These are phyloP conservation scores for Arenaria interpres DNA, from an alignment of 2,113 vertebrate genomes.

Conservation along the genomic window DNA sequence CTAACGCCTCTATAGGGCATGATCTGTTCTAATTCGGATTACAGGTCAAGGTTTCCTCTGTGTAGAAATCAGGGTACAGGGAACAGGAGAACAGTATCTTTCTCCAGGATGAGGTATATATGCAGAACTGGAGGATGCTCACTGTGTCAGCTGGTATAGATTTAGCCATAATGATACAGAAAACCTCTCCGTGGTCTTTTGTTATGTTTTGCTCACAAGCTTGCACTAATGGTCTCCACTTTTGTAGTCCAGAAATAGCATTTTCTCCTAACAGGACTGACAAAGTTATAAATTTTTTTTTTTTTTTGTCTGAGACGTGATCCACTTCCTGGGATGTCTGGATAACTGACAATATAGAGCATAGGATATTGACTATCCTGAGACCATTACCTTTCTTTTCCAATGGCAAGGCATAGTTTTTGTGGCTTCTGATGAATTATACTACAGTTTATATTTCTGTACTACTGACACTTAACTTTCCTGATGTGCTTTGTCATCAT, in stretches of 20 bases:
- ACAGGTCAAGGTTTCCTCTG: not conserved
- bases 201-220: not conserved
- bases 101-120: not conserved
- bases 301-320: not conserved
- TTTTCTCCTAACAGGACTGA: not conserved
- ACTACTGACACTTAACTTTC: not conserved
- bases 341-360: not conserved
- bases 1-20: not conserved
- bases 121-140: not conserved
- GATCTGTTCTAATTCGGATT: not conserved
- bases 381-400: not conserved
- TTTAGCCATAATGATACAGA: not conserved
- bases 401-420: not conserved
- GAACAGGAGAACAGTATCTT: not conserved
- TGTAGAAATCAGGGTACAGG: not conserved
- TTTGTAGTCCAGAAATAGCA: not conserved
- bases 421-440: not conserved
- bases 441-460: not conserved
- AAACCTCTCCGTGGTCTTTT: not conserved
- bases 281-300: not conserved
- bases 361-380: not conserved
- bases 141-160: fast-evolving
- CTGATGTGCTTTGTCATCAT: not conserved
- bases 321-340: not conserved
- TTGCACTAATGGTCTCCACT: not conserved